Conservation (phyloP, 2,113 vertebrate genomes). For the Corythaixoides concolor region DNA sequence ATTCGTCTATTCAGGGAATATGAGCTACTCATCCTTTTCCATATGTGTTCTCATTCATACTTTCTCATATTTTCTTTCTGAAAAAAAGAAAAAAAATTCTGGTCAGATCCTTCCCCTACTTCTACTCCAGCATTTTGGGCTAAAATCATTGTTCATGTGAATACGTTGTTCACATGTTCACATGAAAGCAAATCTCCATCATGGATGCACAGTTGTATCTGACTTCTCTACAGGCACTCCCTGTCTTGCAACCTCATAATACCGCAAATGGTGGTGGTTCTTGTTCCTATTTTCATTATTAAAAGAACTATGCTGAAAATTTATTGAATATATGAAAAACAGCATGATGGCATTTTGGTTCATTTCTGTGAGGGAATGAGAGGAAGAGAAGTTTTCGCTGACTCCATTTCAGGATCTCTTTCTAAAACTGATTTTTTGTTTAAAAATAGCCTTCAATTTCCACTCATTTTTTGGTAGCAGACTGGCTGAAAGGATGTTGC, state of each 20-base stretch:
- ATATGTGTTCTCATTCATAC: neutral
- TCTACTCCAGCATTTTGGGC: neutral
- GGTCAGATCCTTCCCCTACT: neutral
- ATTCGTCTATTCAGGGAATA: neutral
- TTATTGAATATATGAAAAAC: neutral
- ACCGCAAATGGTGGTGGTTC: neutral
- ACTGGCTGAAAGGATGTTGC: rapidly evolving
- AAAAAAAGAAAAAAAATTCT: neutral
- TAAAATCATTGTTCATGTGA: neutral
- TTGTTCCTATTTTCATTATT: neutral
- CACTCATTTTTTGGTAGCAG: neutral
- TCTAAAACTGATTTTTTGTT: neutral
- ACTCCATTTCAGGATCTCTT: neutral
- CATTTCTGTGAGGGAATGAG: neutral
- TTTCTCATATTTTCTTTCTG: neutral
- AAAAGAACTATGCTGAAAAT: neutral
- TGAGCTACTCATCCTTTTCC: rapidly evolving
- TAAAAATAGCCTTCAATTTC: neutral
- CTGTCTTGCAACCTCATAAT: neutral
- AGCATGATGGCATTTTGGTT: neutral
- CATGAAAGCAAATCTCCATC: neutral
- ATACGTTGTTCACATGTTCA: neutral
- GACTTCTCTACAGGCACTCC: neutral
- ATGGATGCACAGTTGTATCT: neutral
- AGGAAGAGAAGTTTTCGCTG: neutral